These are phyloP conservation scores for Ramphastos sulfuratus DNA, from an alignment of 2,113 vertebrate genomes.

Conservation along the genomic window DNA sequence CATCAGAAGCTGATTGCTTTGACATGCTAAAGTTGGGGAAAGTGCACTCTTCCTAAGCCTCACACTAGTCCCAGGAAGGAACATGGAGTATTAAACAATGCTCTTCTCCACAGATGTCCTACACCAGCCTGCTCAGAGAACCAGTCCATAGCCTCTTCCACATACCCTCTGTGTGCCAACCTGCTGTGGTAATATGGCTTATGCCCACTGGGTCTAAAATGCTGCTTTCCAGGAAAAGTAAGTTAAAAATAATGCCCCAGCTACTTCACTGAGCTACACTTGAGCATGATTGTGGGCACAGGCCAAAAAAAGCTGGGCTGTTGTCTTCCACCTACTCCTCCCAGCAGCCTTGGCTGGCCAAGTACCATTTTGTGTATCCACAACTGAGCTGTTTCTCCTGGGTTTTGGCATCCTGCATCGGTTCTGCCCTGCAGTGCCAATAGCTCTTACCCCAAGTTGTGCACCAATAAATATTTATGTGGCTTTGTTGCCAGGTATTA, in stretches of 20 bases:
- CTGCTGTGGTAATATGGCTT: neutral
- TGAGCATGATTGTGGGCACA: neutral
- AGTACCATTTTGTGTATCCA: neutral
- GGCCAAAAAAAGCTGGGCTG: neutral
- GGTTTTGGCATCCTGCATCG: neutral
- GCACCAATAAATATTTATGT: neutral
- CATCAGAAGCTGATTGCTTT: neutral
- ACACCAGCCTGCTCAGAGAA: neutral
- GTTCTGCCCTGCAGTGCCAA: neutral
- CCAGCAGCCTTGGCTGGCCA: neutral
- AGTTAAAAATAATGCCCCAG: neutral
- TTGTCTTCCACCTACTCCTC: neutral
- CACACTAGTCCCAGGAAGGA: neutral
- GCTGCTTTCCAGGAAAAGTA: conserved; percentile 1
- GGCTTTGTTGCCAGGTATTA: neutral
- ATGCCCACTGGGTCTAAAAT: neutral
- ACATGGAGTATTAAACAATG: neutral
- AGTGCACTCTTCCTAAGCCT: neutral
- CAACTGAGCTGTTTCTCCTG: neutral
- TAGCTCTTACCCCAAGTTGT: neutral
- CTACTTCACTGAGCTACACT: neutral
- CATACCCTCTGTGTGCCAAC: neutral
- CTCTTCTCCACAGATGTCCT: neutral
- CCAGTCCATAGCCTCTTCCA: neutral
- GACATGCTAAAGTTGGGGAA: neutral